Evolutionary conservation across 2,797 vertebrate species (phyloP).

Genomic region (Pangasius sanitwongsei): DNA sequence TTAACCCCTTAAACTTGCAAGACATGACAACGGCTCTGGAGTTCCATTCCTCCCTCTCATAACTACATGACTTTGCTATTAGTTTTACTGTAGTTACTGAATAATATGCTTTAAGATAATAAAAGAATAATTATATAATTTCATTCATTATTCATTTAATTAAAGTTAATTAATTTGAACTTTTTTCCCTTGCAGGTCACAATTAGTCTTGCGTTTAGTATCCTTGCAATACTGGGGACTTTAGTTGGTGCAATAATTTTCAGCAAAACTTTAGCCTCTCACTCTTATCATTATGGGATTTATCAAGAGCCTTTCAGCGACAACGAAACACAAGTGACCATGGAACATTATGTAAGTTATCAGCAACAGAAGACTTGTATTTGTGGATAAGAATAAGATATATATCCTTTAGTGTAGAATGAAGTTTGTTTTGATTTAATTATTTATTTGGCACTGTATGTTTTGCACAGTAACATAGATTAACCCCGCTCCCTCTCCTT

Average conservation of each 20-base stretch:
- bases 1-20: not conserved
- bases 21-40: not conserved
- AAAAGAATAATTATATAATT: not conserved
- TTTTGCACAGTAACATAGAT: not conserved
- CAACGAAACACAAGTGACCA: not conserved
- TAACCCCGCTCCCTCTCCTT: not conserved
- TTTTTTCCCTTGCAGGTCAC: slow-evolving; percentile 51
- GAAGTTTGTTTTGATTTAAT: not conserved
- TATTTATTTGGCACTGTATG: not conserved
- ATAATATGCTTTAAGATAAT: not conserved
- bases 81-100: not conserved
- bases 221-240: slow-evolving; percentile 50
- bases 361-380: not conserved
- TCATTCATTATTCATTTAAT: not conserved
- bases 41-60: not conserved
- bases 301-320: not conserved
- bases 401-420: not conserved
- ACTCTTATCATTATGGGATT: rapidly evolving
- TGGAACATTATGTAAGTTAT: slow-evolving; percentile 7
- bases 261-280: rapidly evolving
- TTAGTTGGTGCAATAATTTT: not conserved
- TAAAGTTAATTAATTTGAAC: not conserved
- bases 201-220: slow-evolving; percentile 53
- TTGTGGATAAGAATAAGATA: not conserved
- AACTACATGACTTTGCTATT: not conserved